Conservation (phyloP, 2,888 invertebrate genomes). For the Thera obeliscata region DNA sequence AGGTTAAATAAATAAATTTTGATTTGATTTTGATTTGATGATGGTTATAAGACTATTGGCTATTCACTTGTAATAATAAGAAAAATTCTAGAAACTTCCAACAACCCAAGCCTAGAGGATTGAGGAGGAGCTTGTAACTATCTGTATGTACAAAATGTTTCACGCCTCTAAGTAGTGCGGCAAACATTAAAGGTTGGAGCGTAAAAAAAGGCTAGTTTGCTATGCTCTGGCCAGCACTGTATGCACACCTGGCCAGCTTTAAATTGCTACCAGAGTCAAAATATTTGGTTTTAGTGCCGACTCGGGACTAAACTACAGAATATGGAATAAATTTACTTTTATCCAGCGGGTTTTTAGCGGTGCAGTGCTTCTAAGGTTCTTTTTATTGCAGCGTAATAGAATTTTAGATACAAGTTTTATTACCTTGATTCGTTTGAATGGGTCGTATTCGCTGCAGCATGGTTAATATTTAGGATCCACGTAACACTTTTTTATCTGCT, state of each 20-base stretch:
- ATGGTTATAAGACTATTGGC: neutral
- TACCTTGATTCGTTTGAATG: slow-evolving; percentile 26
- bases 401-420: slow-evolving; percentile 43
- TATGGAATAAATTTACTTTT: slow-evolving; percentile 55
- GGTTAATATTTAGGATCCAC: neutral
- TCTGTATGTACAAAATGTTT: slow-evolving; percentile 16
- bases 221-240: slow-evolving; percentile 43
- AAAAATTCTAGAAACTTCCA: neutral
- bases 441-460: slow-evolving; percentile 8
- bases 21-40: too few relatives aligned
- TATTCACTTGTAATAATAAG: neutral
- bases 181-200: slow-evolving; percentile 47
- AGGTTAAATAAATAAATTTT: too few relatives aligned
- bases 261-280: slow-evolving; percentile 49
- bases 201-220: slow-evolving; percentile 45
- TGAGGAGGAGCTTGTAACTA: slow-evolving; percentile 9
- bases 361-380: slow-evolving; percentile 41
- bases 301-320: slow-evolving; percentile 44
- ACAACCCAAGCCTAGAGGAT: neutral
- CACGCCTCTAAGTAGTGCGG: slow-evolving; percentile 27
- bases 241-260: slow-evolving; percentile 46
- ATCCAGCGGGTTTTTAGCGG: slow-evolving; percentile 43
- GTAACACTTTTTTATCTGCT: neutral
- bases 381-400: slow-evolving; percentile 43
- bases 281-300: slow-evolving; percentile 50